phyloP scores from a whole-genome alignment of 1,140 invertebrate species.

The Delia radicum region DNA sequence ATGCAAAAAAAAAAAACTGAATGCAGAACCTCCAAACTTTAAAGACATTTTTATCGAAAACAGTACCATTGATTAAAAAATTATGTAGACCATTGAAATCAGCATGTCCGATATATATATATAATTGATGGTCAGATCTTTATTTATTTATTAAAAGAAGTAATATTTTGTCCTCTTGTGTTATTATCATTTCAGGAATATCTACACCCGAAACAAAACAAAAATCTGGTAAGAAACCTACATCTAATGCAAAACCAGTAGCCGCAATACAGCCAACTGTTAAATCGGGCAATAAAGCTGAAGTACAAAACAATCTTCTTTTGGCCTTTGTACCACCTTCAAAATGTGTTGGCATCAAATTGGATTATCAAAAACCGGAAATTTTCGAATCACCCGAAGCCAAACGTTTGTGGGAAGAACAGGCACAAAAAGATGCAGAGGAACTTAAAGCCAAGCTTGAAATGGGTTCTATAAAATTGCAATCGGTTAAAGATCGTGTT shows the following conservation, averaged over 20 bases:
- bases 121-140: no score
- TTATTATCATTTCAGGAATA: constrained; percentile 12
- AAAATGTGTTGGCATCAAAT: constrained; percentile 63
- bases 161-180: no score
- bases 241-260: constrained; percentile 41
- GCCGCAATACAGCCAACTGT: constrained; percentile 41
- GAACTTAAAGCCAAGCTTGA: constrained; percentile 57
- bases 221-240: constrained; percentile 33
- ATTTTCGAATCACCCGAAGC: constrained; percentile 58
- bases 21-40: no score
- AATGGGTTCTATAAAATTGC: constrained; percentile 62
- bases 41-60: no score
- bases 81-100: no score
- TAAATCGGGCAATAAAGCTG: neutral
- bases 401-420: constrained; percentile 63
- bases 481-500: constrained; percentile 61
- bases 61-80: no score
- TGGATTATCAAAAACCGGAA: constrained; percentile 58
- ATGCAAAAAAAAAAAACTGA: no score
- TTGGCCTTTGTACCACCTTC: constrained; percentile 62
- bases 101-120: no score
- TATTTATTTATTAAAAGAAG: no score
- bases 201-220: neutral
- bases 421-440: constrained; percentile 60
- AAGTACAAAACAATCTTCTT: constrained; percentile 50